Evolutionary conservation across 2,113 vertebrate genomes (phyloP), one percentile per base, ranked within the genome.

Genomic region (Pollachius pollachius): DNA sequence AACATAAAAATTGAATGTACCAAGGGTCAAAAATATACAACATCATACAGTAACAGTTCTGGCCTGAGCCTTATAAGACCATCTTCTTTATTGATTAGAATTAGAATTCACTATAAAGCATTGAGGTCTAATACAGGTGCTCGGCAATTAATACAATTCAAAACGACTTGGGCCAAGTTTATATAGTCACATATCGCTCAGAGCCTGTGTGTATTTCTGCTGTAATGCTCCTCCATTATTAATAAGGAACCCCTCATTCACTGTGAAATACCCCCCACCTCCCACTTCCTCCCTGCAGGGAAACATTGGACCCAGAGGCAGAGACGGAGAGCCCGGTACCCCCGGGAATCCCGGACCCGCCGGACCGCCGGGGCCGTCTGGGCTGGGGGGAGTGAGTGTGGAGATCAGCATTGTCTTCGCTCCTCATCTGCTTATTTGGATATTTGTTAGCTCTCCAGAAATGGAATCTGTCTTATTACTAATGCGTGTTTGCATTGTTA

Each of bases 311-410:
- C 95, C 96, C 69, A 92, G 93, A 73, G 96, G 96, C 81, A 93
- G 93, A 94, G 96, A 98, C 91, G 96, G 96, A 60, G 95, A 97
- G 77, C 96, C 96, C 65, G 96, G 96, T 34, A 96, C 81, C 71
- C 96, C 96, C 60, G 96, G 96, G 27, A 98, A 97, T 66, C 95
- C 95, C 0, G 96, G 92, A 64, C 81, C 86, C 12, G 15, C 86
- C 12, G 92, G 95, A 0, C 91, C 93, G 70, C 89, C 95, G 13
- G 96, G 95, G 1, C 93, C 94, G 34, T 89, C 93, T 0, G 94
- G 94, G 2, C 93, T 97, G 37, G 92, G 93, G 80, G 95, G 95
- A 90, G 96, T 97, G 82, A 93, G 95, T 94, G 23, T 23, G 80
- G 76, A 77, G 23, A 21, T 16, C 25, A 59, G 16, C n/a, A 25